Base-by-base conservation (phyloP, 1,140 invertebrate species). In the Hyles euphorbiae region DNA sequence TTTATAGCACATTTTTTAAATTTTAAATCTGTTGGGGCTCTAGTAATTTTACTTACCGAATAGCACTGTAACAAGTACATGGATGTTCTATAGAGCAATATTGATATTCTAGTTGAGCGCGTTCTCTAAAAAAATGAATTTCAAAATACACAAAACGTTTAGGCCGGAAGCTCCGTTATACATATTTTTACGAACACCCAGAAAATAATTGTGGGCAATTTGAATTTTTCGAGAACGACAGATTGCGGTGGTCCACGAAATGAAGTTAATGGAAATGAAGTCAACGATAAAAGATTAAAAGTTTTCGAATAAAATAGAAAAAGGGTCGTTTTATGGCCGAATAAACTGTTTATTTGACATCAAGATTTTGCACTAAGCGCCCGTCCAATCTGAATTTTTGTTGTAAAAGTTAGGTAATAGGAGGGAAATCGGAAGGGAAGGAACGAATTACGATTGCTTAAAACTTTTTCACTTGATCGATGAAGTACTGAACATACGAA, bases 231-330 rank as follows among this genome's bases (percentile, higher is more conserved):
- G 34, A 52, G 33, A 11, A 32, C 50, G 12, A 33, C 50, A 52
- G 50, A 52, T 52, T 52, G 33, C 50, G 50, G 50, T 32, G 50
- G 50, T 34, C 50, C 50, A 34, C 50, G 46, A 54, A 49, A 48
- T 53, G 40, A 52, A 46, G 40, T 58, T 34, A 58, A 51, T 58
- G 56, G 48, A 58, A 58, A 58, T 40, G 43, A 43, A 52, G 36
- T 58, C 53, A 32, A 4, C 53, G 22, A 34, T 52, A 52, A 52
- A 52, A 34, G 50, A 34, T 34, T 10, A 34, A 52, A 52, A 34
- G 22, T 52, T 52, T 52, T 34, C 9, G 32, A 10, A 34, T 52
- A 34, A 52, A 52, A 52, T 52, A 52, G 34, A 52, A 50, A 52
- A 52, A 52, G 34, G 50, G 12, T 52, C 34, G 22, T 52, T 34